Conservation (phyloP, 2,888 invertebrate genomes). For the Amphimallon solstitiale region DNA sequence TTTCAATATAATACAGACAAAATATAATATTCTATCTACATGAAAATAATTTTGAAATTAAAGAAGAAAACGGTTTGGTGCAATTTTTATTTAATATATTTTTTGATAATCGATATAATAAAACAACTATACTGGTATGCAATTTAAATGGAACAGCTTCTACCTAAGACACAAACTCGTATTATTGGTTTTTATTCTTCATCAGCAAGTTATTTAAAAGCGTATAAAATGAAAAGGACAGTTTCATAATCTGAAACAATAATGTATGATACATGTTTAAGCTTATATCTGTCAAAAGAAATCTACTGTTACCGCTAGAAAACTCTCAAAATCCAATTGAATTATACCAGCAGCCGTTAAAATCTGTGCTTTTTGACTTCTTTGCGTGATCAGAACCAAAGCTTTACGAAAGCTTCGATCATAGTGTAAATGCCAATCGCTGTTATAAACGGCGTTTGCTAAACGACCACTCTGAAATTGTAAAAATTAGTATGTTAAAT, state of each 20-base stretch:
- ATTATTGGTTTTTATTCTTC: slow-evolving; percentile 1
- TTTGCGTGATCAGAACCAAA: slow-evolving; percentile 36
- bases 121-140: too few relatives aligned
- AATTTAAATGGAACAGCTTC: too few relatives aligned
- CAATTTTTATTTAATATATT: too few relatives aligned
- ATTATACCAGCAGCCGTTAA: slow-evolving; percentile 35
- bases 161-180: not conserved
- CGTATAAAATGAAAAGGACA: slow-evolving; percentile 38
- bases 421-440: slow-evolving; percentile 32
- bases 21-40: too few relatives aligned
- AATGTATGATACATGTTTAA: not conserved
- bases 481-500: too few relatives aligned
- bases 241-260: slow-evolving; percentile 34
- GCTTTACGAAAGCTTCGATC: slow-evolving; percentile 31
- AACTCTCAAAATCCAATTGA: slow-evolving; percentile 32
- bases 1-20: too few relatives aligned
- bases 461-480: slow-evolving; percentile 32
- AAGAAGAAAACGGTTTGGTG: too few relatives aligned
- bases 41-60: too few relatives aligned
- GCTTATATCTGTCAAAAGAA: too few relatives aligned
- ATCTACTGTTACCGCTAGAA: slow-evolving; percentile 23
- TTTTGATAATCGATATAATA: too few relatives aligned
- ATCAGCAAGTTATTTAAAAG: slow-evolving; percentile 8
- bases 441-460: slow-evolving; percentile 23
- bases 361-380: slow-evolving; percentile 22